These are phyloP conservation scores for Spinus pinus DNA, from an alignment of 2,797 vertebrate genomes.

Conservation along the genomic window DNA sequence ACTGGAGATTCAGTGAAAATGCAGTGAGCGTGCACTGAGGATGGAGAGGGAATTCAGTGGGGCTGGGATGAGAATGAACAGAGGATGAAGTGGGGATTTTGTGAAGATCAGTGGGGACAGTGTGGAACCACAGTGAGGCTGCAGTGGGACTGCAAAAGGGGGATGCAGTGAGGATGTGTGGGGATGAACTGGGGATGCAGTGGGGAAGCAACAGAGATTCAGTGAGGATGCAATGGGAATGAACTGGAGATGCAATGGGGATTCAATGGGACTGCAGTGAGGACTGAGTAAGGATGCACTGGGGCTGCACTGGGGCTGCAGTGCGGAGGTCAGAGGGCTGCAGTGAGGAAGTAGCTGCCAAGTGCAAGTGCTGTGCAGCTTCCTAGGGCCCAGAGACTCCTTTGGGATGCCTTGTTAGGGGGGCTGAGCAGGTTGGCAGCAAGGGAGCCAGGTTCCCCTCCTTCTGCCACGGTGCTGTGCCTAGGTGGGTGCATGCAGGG, in stretches of 20 bases:
- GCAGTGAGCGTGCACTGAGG: background rate
- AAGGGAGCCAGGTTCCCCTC: background rate
- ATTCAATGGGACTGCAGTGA: background rate
- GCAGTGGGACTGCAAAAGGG: background rate
- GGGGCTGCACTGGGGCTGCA: background rate
- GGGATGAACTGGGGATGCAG: background rate
- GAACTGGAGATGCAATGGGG: background rate
- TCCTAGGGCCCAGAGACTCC: background rate
- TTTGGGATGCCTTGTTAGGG: background rate
- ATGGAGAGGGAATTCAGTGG: background rate
- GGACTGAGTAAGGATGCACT: fast-evolving
- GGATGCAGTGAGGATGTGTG: background rate
- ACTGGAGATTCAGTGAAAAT: background rate
- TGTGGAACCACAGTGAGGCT: background rate
- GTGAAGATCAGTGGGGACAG: background rate
- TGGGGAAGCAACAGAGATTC: background rate
- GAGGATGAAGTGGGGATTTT: background rate
- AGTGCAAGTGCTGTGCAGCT: background rate
- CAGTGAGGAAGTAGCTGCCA: background rate
- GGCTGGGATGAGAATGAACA: background rate
- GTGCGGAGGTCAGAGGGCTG: background rate
- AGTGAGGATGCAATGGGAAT: fast-evolving
- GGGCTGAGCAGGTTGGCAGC: background rate
- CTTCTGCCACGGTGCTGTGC: background rate
- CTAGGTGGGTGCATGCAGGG: too few species aligned